phyloP scores from a whole-genome alignment of 2,888 invertebrate species.

The Globia sparganii region DNA sequence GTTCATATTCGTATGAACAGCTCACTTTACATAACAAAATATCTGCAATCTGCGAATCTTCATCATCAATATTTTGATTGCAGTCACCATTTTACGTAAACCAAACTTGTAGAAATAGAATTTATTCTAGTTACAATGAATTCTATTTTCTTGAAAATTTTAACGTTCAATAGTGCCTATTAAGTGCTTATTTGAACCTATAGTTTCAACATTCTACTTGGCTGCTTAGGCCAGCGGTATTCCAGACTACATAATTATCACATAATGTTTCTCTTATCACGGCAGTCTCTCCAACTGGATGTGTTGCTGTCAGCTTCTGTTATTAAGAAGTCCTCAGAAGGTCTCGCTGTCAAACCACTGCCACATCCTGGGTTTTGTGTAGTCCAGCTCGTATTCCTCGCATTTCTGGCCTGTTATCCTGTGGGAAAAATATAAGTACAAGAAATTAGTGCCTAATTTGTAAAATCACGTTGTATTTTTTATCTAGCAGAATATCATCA shows the following conservation, averaged over 20 bases:
- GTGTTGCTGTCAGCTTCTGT: background rate
- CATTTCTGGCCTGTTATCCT: conserved; percentile 88
- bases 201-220: background rate
- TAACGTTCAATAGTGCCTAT: background rate
- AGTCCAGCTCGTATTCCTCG: conserved; percentile 89
- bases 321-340: conserved; percentile 76
- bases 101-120: background rate
- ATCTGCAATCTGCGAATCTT: background rate
- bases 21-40: background rate
- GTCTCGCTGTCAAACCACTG: conserved; percentile 92
- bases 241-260: background rate
- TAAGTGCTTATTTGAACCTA: background rate
- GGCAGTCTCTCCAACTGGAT: background rate
- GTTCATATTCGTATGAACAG: background rate
- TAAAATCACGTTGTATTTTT: background rate
- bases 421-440: too few relatives aligned
- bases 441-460: background rate
- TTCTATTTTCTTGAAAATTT: background rate
- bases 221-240: background rate
- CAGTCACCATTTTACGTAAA: background rate
- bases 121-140: background rate
- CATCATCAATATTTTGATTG: background rate
- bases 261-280: background rate
- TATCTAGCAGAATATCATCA: background rate
- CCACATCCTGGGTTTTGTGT: conserved; percentile 87